Percentiles rank a stretch among this genome's conserved stretches.
Evolutionary conservation across 2,797 vertebrate species (phyloP).

Genomic region (Amphiprion clarkii): DNA sequence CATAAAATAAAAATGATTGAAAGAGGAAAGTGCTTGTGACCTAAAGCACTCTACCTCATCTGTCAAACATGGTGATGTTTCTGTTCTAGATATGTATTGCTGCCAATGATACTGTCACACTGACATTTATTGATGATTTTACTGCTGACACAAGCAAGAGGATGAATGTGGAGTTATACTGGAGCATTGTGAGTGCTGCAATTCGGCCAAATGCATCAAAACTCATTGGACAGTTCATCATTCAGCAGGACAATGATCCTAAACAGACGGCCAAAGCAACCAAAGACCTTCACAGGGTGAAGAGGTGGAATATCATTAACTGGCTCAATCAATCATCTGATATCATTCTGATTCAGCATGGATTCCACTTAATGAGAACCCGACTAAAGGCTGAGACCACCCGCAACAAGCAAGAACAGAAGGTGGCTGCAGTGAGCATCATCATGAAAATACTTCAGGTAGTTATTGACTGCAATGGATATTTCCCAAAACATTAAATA

Average conservation of each 20-base stretch:
- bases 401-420: neutral
- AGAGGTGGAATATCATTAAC: neutral
- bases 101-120: slow-evolving; percentile 1
- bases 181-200: neutral
- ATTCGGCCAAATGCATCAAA: slow-evolving; percentile 19
- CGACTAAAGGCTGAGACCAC: neutral
- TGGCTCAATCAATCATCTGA: neutral
- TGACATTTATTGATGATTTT: slow-evolving; percentile 9
- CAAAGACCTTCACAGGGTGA: slow-evolving; percentile 1
- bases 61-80: slow-evolving; percentile 7
- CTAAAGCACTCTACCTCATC: neutral
- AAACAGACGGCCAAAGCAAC: too few relatives aligned
- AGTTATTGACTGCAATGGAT: neutral
- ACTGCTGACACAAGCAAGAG: slow-evolving; percentile 12
- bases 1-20: too few relatives aligned
- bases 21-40: slow-evolving; percentile 1
- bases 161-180: slow-evolving; percentile 1
- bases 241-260: neutral
- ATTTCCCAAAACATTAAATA: neutral
- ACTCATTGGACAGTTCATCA: slow-evolving; percentile 10
- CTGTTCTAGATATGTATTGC: neutral
- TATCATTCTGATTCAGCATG: neutral
- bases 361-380: slow-evolving; percentile 2
- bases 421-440: neutral
- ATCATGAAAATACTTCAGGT: neutral